A percentile compares a stretch with the other conserved stretches of the same genome.
These are phyloP conservation scores for Melanostoma scalare DNA, from an alignment of 2,888 invertebrate genomes.

Conservation along the genomic window DNA sequence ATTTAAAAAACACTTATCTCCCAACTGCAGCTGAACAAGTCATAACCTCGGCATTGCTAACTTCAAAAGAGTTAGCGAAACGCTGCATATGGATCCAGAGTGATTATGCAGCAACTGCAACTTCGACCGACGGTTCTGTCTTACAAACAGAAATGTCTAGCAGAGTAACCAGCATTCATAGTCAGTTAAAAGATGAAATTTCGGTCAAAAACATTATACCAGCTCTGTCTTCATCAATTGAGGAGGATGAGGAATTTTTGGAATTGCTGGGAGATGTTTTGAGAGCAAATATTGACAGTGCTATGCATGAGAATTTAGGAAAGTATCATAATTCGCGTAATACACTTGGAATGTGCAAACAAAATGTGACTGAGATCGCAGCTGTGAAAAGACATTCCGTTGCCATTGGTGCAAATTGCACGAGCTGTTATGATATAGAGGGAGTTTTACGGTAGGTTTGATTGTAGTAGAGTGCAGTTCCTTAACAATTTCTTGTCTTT, in stretches of 20 bases:
- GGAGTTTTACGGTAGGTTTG: constrained; percentile 71
- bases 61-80: constrained; percentile 90
- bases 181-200: constrained; percentile 88
- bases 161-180: constrained; percentile 87
- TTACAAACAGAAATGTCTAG: constrained; percentile 87
- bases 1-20: constrained; percentile 90
- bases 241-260: constrained; percentile 79
- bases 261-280: constrained; percentile 87
- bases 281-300: constrained; percentile 86
- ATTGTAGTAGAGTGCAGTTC: not conserved
- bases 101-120: constrained; percentile 84
- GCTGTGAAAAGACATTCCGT: constrained; percentile 87
- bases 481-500: not conserved
- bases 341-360: constrained; percentile 89
- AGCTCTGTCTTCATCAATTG: constrained; percentile 81
- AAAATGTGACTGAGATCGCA: constrained; percentile 87
- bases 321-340: constrained; percentile 84
- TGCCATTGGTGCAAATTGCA: constrained; percentile 86
- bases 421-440: constrained; percentile 80
- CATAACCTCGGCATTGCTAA: constrained; percentile 90
- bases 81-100: constrained; percentile 91
- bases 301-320: constrained; percentile 87
- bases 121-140: constrained; percentile 83
- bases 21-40: constrained; percentile 93
- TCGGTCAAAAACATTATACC: constrained; percentile 88